These are phyloP conservation scores for Poecilia wingei DNA, from an alignment of 2,797 vertebrate species.

Conservation along the genomic window DNA sequence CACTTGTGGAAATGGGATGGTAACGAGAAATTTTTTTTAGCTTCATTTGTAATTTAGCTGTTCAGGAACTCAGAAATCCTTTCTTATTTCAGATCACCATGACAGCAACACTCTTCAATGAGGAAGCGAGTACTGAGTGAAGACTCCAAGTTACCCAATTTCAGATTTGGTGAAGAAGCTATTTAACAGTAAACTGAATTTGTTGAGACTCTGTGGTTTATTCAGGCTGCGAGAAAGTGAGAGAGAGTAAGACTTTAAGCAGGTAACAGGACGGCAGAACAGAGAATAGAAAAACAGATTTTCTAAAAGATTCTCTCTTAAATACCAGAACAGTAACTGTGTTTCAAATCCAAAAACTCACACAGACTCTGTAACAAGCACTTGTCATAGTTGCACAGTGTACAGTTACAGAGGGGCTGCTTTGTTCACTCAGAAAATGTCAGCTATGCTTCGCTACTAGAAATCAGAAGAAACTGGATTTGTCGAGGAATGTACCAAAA, in stretches of 20 bases:
- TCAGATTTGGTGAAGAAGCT: not conserved
- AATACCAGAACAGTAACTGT: not conserved
- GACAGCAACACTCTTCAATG: not conserved
- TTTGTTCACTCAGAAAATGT: slow-evolving; percentile 43
- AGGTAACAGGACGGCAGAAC: not conserved
- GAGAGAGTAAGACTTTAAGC: not conserved
- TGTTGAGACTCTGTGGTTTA: not conserved
- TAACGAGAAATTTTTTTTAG: not conserved
- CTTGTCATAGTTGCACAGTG: not conserved
- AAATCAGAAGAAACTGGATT: slow-evolving; percentile 32
- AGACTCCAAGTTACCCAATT: not conserved
- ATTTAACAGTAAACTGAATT: not conserved
- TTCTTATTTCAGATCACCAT: not conserved
- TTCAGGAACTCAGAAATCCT: not conserved
- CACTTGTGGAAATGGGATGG: not conserved
- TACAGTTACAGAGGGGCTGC: slow-evolving; percentile 22
- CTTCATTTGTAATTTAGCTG: not conserved
- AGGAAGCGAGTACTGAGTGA: not conserved
- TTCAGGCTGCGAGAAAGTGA: not conserved
- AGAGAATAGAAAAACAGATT: not conserved
- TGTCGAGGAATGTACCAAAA: slow-evolving; percentile 10
- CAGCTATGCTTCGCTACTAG: slow-evolving; percentile 48
- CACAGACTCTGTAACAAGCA: not conserved
- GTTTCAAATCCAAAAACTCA: not conserved
- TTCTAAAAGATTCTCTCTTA: not conserved